Percentiles rank a stretch among this genome's conserved stretches.
phyloP scores from a whole-genome alignment of 2,888 invertebrate species.

The Drosophila paranaensis region DNA sequence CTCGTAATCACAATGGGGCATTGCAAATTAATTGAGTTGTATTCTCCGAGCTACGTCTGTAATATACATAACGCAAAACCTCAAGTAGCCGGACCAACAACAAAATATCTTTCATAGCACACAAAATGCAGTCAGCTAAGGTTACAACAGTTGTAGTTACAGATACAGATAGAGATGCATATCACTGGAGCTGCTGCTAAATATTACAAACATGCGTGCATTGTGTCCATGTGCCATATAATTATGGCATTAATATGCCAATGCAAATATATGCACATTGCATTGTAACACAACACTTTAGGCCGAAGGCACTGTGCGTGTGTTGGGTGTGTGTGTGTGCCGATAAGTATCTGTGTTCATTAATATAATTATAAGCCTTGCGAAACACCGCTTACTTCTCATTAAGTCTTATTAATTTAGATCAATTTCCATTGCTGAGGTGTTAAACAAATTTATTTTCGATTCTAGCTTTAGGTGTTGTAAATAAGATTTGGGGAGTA shows the following conservation, averaged over 20 bases:
- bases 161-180: slow-evolving; percentile 1
- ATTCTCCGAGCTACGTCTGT: slow-evolving; percentile 33
- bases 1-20: slow-evolving; percentile 47
- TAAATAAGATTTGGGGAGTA: background rate
- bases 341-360: slow-evolving; percentile 56
- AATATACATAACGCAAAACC: slow-evolving; percentile 45
- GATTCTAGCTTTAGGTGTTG: background rate
- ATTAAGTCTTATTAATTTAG: slow-evolving; percentile 23
- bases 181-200: slow-evolving; percentile 51
- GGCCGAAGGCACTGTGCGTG: background rate
- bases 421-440: slow-evolving; percentile 6
- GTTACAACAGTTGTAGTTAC: background rate
- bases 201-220: slow-evolving; percentile 62
- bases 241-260: slow-evolving; percentile 75
- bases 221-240: slow-evolving; percentile 73
- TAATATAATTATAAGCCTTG: slow-evolving; percentile 64
- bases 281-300: slow-evolving; percentile 43
- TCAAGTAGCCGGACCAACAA: slow-evolving; percentile 35
- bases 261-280: slow-evolving; percentile 70
- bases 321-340: background rate
- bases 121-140: slow-evolving; percentile 42
- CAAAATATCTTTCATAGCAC: slow-evolving; percentile 66
- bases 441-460: slow-evolving; percentile 13
- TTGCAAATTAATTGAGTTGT: slow-evolving; percentile 73
- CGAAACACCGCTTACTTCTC: slow-evolving; percentile 24